Base-by-base conservation (phyloP, 2,797 vertebrate genomes). In the Mus spretus region DNA sequence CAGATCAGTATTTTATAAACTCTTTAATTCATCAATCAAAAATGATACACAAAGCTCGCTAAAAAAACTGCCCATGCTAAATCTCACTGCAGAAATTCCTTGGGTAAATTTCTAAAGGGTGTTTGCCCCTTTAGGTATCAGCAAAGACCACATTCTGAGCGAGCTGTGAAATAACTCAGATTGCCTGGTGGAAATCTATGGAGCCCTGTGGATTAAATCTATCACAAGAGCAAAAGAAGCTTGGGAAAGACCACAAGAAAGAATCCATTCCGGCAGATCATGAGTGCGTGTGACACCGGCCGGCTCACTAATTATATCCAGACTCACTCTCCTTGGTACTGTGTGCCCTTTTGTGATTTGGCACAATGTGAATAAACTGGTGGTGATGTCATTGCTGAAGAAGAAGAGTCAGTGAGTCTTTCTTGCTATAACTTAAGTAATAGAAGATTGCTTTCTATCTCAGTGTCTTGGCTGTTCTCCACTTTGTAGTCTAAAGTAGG, bases 11-110 rank as follows among this genome's bases (percentile, higher is more conserved):
- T 22, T 47, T 11, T 93, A 77, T 31, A 72, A 93, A 96, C 97
- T 97, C 96, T 97, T 89, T 87, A 53, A 55, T 90, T 97, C 11
- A 6, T 85, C 97, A 92, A 94, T 94, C 88, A 96, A 97, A 98
- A 87, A 63, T 34, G 22, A 20, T 75, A 53, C 34, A 59, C 93
- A 95, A 96, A 94, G 70, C 17, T 83, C 75, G 94, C 95, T 74
- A 96, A 94, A 95, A 95, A 96, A 92, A 63, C 10, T 20, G 70
- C n/a, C n/a, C n/a, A n/a, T 37, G 47, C 91, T 94, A 96, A 98
- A 92, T 59, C 75, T 93, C 92, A 75, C 53, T 90, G 74, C 44
- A 53, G 78, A 88, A 78, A 55, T 70, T 93, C 44, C 37, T 93
- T 93, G 95, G 78, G 95, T 89, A 37, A 78, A 95, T 93, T 96